Percentiles rank a stretch among this genome's conserved stretches.
Evolutionary conservation across 1,140 invertebrate species (phyloP).

Genomic region (Coenobita brevimanus): DNA sequence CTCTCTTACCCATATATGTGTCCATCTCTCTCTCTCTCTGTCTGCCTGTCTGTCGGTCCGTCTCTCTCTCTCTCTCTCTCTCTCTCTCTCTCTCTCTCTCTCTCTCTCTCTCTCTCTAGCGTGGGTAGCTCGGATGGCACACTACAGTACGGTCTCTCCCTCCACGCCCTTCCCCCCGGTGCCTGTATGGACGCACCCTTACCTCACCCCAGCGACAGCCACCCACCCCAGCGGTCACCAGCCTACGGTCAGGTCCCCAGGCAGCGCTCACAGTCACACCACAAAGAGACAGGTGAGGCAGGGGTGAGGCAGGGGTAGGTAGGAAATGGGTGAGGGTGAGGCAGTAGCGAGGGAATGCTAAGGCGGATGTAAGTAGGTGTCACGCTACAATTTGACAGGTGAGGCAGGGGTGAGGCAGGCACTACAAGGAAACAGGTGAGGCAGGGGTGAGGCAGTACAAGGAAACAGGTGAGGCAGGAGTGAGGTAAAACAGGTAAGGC

Average conservation of each 20-base stretch:
- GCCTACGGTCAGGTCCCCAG: conserved; percentile 35
- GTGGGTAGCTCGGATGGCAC: conserved; percentile 59
- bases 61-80: background rate
- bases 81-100: conserved; percentile 4
- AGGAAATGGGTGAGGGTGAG: too few relatives aligned
- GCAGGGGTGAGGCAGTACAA: too few relatives aligned
- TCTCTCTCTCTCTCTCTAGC: conserved; percentile 35
- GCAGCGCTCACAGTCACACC: conserved; percentile 48
- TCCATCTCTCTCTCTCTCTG: conserved; percentile 24
- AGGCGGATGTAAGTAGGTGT: too few relatives aligned
- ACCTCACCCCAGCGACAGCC: conserved; percentile 30
- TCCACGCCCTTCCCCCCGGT: conserved; percentile 50
- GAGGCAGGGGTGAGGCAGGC: too few relatives aligned
- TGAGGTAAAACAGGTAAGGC: too few relatives aligned
- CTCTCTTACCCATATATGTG: background rate
- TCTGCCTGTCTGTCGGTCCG: background rate
- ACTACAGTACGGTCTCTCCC: conserved; percentile 57
- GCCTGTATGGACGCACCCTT: conserved; percentile 51
- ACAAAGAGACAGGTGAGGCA: conserved; percentile 53
- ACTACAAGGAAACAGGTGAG: too few relatives aligned
- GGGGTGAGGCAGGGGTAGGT: too few relatives aligned
- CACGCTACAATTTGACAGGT: too few relatives aligned
- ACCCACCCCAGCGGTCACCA: conserved; percentile 33
- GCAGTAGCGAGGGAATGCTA: too few relatives aligned
- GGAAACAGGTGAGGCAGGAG: too few relatives aligned